Evolutionary conservation across 2,888 invertebrate genomes (phyloP), one percentile per base, ranked within the genome.

Genomic region (Euplexia lucipara): DNA sequence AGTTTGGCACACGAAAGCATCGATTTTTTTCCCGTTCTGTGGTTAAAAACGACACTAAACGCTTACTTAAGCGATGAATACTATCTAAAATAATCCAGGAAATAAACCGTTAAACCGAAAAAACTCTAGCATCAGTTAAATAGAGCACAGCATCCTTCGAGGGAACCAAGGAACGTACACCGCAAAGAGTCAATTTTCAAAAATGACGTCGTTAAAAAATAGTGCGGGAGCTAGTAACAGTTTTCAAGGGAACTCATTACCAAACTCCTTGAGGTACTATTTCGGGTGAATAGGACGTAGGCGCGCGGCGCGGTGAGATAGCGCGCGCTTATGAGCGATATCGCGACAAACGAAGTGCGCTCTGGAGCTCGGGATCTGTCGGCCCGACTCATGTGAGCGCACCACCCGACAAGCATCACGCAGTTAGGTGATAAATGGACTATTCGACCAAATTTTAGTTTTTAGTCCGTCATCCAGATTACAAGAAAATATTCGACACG

Each of bases 211-310:
- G 86, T 90, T 90, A 91, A 91, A 91, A 90, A 90, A 91, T 92
- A 89, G 88, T 90, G 83, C 81, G 47, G 86, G 81, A 86, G 87
- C 84, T 86, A 87, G 89, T 88, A 86, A 86, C 87, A 87, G 90
- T 88, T 86, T 89, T 91, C 88, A 89, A 90, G 91, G 91, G 90
- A 93, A 91, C 92, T 94, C 94, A 94, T 94, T 94, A 94, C 91
- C 88, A 80, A 93, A 93, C 92, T 92, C 93, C 93, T 93, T 90
- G 91, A 93, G 92, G 92, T 92, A 93, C 92, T 92, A 93, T 94
- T 94, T 94, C 87, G 92, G 93, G 84, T 94, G 94, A 94, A 94
- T 93, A 89, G 93, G 84, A 86, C 78, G 88, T 85, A 86, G 89
- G 86, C 83, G 86, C 83, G 86, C 87, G 88, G 86, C 84, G 86